Percentiles rank a stretch among this genome's conserved stretches.
Conservation (phyloP, 2,797 vertebrate genomes). For the Australoheros facetus region DNA sequence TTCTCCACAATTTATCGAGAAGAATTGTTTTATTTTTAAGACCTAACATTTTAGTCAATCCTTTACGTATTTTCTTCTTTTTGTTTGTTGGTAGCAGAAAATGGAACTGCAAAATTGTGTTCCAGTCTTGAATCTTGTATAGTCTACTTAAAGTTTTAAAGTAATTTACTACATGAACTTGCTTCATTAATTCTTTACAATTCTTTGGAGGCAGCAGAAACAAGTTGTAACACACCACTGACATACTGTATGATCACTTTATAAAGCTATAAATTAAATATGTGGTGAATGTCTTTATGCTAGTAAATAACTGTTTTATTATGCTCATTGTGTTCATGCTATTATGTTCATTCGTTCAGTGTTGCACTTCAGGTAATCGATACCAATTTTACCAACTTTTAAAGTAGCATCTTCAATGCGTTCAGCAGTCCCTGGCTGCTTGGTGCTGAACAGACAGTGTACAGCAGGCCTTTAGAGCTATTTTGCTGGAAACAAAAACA, state of each 20-base stretch:
- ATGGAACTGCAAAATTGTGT: background rate
- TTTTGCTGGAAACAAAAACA: background rate
- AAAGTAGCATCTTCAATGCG: background rate
- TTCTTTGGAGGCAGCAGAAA: background rate
- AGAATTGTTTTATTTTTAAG: background rate
- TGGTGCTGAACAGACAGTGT: background rate
- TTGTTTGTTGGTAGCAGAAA: background rate
- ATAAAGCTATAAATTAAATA: too few species aligned
- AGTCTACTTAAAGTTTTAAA: background rate
- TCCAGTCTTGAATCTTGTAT: background rate
- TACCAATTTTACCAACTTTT: background rate
- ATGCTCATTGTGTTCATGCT: too few species aligned
- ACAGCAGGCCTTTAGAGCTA: background rate
- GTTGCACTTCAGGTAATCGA: background rate
- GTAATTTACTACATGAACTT: background rate
- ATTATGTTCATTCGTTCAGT: background rate
- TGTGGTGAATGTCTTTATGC: background rate
- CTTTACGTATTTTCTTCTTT: background rate
- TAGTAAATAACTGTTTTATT: background rate
- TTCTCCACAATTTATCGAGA: background rate
- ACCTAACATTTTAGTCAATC: background rate
- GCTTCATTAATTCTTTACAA: background rate
- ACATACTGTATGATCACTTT: too few species aligned
- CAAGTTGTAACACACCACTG: too few species aligned
- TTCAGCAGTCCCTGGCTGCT: background rate